Percentiles rank a stretch among this genome's conserved stretches.
phyloP scores from a whole-genome alignment of 2,797 vertebrate genomes.

The Neostethus bicornis region DNA sequence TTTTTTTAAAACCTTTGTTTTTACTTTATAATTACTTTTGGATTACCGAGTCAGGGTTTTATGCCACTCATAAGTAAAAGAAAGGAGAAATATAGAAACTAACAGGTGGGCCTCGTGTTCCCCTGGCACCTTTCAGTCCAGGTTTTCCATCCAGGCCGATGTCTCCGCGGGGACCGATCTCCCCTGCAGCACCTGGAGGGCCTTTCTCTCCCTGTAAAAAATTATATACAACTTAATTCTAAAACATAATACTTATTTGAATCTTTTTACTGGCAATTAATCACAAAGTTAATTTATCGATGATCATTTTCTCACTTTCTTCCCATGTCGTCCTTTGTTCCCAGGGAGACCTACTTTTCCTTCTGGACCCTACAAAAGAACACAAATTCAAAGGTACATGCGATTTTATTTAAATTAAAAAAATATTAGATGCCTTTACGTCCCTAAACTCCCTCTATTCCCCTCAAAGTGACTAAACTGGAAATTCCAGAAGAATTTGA shows the following conservation, averaged over 20 bases:
- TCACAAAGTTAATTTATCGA: neutral
- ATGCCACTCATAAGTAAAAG: neutral
- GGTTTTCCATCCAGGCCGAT: conserved; percentile 82
- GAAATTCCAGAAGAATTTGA: neutral
- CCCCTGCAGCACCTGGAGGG: conserved; percentile 84
- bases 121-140: conserved; percentile 92
- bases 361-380: conserved; percentile 85
- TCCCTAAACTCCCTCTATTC: conserved; percentile 2
- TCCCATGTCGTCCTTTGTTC: conserved; percentile 89
- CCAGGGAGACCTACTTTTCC: conserved; percentile 87
- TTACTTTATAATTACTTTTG: too few relatives aligned
- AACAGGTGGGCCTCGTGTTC: conserved; percentile 89
- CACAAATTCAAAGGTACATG: neutral
- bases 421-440: neutral
- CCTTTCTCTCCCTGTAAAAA: conserved; percentile 88
- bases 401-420: neutral
- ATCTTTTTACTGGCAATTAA: too few relatives aligned
- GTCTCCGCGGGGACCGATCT: conserved; percentile 83
- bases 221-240: conserved; percentile 8
- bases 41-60: too few relatives aligned
- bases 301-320: conserved; percentile 82
- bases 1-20: too few relatives aligned
- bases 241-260: too few relatives aligned
- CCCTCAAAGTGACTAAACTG: neutral
- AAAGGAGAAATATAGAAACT: conserved; percentile 41